Evolutionary conservation across 2,888 invertebrate genomes (phyloP).

Genomic region (Xestoiulus laeticollis): DNA sequence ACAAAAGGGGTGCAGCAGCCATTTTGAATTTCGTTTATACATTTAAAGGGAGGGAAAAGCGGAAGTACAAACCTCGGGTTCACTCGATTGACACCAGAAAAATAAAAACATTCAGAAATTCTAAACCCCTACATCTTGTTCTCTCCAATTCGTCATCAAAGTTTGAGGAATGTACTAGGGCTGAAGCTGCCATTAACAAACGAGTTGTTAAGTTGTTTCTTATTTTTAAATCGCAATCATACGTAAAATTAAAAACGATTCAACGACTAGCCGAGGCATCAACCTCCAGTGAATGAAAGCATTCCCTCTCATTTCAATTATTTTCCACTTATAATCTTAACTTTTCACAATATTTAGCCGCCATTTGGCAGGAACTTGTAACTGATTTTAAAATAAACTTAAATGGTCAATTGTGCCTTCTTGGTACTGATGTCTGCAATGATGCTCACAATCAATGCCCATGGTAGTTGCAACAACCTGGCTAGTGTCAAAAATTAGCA

Average conservation of each 20-base stretch:
- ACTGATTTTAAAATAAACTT: no score
- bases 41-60: background rate
- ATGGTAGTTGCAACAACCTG: background rate
- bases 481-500: background rate
- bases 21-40: constrained; percentile 41
- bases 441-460: no score
- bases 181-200: constrained; percentile 43
- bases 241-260: constrained; percentile 2
- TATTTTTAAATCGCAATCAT: background rate
- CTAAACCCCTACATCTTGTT: background rate
- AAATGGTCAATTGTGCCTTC: no score
- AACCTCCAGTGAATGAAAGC: background rate
- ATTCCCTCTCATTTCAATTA: background rate
- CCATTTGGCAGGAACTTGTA: background rate
- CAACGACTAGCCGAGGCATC: background rate
- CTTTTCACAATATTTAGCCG: background rate
- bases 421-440: no score
- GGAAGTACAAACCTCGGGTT: constrained; percentile 25
- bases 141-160: constrained; percentile 24
- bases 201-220: constrained; percentile 14
- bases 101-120: constrained; percentile 5
- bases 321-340: background rate
- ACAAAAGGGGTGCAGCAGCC: constrained; percentile 41
- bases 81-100: constrained; percentile 31
- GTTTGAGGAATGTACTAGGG: constrained; percentile 40